Conservation (phyloP, 2,888 invertebrate genomes). For the Drosophila mimetica region DNA sequence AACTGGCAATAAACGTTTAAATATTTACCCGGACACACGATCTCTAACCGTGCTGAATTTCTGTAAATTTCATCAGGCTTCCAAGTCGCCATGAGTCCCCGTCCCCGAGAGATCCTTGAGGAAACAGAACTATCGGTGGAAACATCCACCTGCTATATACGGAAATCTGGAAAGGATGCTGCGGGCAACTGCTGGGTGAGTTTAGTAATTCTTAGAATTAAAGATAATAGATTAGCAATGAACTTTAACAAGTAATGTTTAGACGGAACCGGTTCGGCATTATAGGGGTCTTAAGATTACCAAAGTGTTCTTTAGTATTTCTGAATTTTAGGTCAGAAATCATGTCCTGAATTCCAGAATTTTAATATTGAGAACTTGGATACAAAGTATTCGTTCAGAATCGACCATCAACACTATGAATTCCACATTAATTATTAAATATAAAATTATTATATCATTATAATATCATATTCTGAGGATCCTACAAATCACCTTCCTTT, state of each 20-base stretch:
- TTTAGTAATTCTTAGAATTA: background rate
- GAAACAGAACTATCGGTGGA: constrained; percentile 53
- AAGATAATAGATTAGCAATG: no score
- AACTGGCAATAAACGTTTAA: constrained; percentile 10
- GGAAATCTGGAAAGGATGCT: constrained; percentile 28
- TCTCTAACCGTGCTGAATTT: constrained; percentile 22
- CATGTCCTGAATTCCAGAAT: no score
- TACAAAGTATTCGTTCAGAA: no score
- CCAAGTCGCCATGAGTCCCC: constrained; percentile 52
- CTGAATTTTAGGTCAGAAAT: no score
- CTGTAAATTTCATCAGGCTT: constrained; percentile 22
- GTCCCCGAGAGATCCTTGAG: constrained; percentile 58
- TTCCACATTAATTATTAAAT: no score
- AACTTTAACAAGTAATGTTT: no score
- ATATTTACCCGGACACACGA: constrained; percentile 2
- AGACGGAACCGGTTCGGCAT: background rate
- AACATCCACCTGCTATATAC: constrained; percentile 44
- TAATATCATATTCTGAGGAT: no score
- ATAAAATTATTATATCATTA: no score
- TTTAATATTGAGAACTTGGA: no score
- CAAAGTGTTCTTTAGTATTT: no score
- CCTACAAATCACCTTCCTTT: no score
- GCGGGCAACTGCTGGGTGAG: constrained; percentile 17
- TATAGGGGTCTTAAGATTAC: background rate
- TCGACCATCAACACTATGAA: no score